A percentile compares a stretch with the other conserved stretches of the same genome.
phyloP scores from a whole-genome alignment of 2,888 invertebrate species.

The Anarsia innoxiella region DNA sequence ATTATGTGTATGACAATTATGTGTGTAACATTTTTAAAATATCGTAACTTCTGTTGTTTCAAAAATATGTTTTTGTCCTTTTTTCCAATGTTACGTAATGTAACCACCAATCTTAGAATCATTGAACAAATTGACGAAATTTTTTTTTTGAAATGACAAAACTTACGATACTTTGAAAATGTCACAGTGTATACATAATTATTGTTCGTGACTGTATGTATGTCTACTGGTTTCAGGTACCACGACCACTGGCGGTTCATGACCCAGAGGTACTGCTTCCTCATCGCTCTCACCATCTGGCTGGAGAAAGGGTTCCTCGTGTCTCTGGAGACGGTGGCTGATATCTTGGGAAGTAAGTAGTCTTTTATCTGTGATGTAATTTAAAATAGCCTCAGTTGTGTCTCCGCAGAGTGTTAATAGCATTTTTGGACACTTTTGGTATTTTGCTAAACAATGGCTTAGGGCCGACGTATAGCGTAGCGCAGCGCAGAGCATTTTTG shows the following conservation, averaged over 20 bases:
- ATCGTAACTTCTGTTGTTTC: no score
- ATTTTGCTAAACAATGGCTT: no score
- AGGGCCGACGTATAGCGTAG: no score
- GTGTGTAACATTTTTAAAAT: no score
- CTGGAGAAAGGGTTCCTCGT: constrained; percentile 86
- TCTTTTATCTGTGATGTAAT: neutral
- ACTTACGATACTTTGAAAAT: no score
- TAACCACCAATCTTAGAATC: neutral
- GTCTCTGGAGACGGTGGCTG: constrained; percentile 83
- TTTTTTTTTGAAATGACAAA: no score
- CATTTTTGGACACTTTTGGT: neutral
- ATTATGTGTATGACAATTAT: no score
- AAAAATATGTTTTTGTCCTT: neutral
- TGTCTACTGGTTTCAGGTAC: constrained; percentile 63
- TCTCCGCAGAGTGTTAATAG: neutral
- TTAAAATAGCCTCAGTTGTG: neutral
- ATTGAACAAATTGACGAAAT: neutral
- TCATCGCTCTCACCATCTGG: constrained; percentile 86
- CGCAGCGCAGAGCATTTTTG: no score
- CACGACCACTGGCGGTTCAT: constrained; percentile 92
- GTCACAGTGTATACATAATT: no score
- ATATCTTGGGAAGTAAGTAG: constrained; percentile 84
- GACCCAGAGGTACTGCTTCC: constrained; percentile 86
- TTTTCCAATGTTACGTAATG: neutral
- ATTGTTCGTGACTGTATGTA: neutral